Evolutionary conservation across 2,888 invertebrate species (phyloP), one percentile per base, ranked within the genome.

Genomic region (Pheosia tremula): DNA sequence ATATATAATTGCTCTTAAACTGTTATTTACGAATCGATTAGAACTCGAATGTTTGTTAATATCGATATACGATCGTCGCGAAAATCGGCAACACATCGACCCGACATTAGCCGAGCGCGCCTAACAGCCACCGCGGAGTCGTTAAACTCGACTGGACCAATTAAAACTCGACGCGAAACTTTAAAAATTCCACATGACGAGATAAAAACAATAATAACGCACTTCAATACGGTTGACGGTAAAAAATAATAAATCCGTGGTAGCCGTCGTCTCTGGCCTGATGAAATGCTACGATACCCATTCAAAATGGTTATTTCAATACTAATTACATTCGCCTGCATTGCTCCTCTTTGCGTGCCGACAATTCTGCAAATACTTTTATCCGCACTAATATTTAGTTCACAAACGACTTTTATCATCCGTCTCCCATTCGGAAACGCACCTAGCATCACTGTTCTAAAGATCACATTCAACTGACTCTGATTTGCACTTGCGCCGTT

Each of bases 121-220:
- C 81, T 82, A 86, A 86, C 84, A 83, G 83, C 85, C 84, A 80
- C 82, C 79, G 75, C 66, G 79, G 77, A 85, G 87, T 91, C 90
- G 86, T 91, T 90, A 90, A 90, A 86, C 85, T 83, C 81, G 78
- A 84, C 82, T 90, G 90, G 87, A 89, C 91, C 92, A 92, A 91
- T 93, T 93, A 92, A 92, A 91, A 85, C 81, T 77, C 84, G 83
- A 75, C 85, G 87, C 86, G 83, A 88, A 89, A 88, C 89, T 90
- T 55, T 86, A 85, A 90, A 90, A 92, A 93, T 93, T 88, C 92
- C 92, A 81, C 80, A 76, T 81, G 88, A 83, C 83, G 86, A 88
- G 89, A 91, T 89, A 93, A 93, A 93, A 92, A 93, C 93, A 93
- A 93, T 93, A 91, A 93, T 93, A 93, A 87, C 81, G 89, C 88